These are phyloP conservation scores for Gallinago solitaria DNA, from an alignment of 2,797 vertebrate genomes.

Conservation along the genomic window DNA sequence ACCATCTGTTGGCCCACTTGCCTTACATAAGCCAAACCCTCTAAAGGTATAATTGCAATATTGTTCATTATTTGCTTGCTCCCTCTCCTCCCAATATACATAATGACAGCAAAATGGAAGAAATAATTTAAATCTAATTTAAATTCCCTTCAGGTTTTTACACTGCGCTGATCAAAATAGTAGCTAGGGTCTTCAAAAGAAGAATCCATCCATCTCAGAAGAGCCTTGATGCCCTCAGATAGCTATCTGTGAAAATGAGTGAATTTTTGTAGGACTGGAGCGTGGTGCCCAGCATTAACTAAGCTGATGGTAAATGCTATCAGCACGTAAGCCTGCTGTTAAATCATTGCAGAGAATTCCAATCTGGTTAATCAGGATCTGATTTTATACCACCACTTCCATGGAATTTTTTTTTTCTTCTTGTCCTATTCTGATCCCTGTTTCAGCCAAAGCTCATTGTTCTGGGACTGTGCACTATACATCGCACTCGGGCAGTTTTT, in stretches of 20 bases:
- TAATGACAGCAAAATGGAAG: slow-evolving; percentile 10
- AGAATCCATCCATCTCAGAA: slow-evolving; percentile 21
- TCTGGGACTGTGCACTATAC: background rate
- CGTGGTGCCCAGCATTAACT: background rate
- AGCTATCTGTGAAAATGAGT: slow-evolving; percentile 1
- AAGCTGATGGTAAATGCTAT: background rate
- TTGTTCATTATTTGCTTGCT: slow-evolving; percentile 44
- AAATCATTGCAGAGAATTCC: slow-evolving; percentile 37
- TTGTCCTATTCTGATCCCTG: background rate
- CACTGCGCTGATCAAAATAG: slow-evolving; percentile 33
- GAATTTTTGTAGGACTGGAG: slow-evolving; percentile 13
- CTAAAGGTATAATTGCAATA: slow-evolving; percentile 50
- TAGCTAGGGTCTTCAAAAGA: slow-evolving; percentile 14
- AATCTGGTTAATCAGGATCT: slow-evolving; percentile 10
- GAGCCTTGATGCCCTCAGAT: slow-evolving; percentile 17
- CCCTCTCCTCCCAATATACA: background rate
- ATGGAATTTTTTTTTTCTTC: background rate
- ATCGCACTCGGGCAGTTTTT: background rate
- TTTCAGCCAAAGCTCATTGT: background rate
- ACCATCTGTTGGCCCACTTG: slow-evolving; percentile 52
- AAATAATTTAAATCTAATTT: slow-evolving; percentile 43
- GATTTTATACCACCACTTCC: slow-evolving; percentile 21
- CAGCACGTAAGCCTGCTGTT: slow-evolving; percentile 28
- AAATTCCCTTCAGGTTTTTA: slow-evolving; percentile 53
- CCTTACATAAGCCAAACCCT: slow-evolving; percentile 36